A percentile compares a stretch with the other conserved stretches of the same genome.
phyloP scores from a whole-genome alignment of 2,797 vertebrate genomes.

The Lepus oiostolus region DNA sequence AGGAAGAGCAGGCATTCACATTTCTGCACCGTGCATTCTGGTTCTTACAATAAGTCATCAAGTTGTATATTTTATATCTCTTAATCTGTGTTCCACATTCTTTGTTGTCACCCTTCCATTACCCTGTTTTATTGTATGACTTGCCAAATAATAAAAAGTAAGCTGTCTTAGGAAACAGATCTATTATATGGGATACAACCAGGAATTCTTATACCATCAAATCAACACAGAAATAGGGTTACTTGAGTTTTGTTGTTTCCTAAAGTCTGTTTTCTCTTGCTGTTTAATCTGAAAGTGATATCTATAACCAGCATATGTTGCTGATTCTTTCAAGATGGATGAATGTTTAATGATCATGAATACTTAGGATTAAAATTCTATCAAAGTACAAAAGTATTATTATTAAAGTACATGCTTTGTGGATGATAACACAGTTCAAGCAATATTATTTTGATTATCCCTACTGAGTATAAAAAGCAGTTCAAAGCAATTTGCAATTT shows the following conservation, averaged over 20 bases:
- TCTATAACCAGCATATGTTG: not conserved
- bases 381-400: conserved; percentile 25
- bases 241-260: not conserved
- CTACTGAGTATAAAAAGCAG: conserved; percentile 62
- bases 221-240: not conserved
- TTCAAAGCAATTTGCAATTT: conserved; percentile 76
- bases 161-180: not conserved
- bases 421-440: conserved; percentile 43
- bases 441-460: conserved; percentile 73
- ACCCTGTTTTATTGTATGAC: not conserved
- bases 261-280: not conserved
- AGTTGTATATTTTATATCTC: not conserved
- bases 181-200: not conserved
- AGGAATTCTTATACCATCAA: not conserved
- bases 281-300: not conserved
- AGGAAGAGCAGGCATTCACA: not conserved
- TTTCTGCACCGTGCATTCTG: not conserved
- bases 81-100: no score
- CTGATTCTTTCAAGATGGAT: not conserved
- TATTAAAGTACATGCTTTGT: conserved; percentile 64
- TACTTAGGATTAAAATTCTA: conserved; percentile 64
- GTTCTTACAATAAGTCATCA: not conserved
- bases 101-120: not conserved
- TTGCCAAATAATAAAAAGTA: not conserved
- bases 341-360: conserved; percentile 55